phyloP scores from a whole-genome alignment of 2,888 invertebrate genomes.

The Ectemnius cavifrons region DNA sequence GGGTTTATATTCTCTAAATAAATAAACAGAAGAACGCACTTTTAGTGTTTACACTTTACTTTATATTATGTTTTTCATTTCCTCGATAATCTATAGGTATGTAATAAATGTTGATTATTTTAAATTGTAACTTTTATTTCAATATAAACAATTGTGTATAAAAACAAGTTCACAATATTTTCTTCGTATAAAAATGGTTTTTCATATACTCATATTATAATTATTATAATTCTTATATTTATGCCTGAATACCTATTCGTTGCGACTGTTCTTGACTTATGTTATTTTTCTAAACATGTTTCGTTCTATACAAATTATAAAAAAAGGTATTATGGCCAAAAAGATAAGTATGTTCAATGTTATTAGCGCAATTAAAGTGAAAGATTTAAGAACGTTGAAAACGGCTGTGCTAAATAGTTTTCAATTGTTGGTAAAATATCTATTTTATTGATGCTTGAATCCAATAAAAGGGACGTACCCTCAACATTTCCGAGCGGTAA shows the following conservation, averaged over 20 bases:
- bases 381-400: constrained; percentile 64
- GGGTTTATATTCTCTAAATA: background rate
- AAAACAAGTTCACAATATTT: background rate
- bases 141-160: background rate
- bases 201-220: no score
- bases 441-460: constrained; percentile 56
- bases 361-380: constrained; percentile 31
- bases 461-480: constrained; percentile 58
- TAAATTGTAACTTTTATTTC: no score
- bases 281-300: background rate
- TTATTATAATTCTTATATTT: no score
- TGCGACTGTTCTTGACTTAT: background rate
- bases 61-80: no score
- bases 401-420: constrained; percentile 61
- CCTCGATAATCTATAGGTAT: no score
- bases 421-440: constrained; percentile 60
- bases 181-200: no score
- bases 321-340: background rate
- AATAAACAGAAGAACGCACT: background rate
- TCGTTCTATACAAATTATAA: background rate
- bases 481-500: constrained; percentile 59
- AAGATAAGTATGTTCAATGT: no score
- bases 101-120: no score
- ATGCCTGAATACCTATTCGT: background rate
- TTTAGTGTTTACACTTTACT: no score